Percentiles rank a stretch among this genome's conserved stretches.
Evolutionary conservation across 23 tunicate species (phyloP).

Genomic region (Phallusia fumigata): DNA sequence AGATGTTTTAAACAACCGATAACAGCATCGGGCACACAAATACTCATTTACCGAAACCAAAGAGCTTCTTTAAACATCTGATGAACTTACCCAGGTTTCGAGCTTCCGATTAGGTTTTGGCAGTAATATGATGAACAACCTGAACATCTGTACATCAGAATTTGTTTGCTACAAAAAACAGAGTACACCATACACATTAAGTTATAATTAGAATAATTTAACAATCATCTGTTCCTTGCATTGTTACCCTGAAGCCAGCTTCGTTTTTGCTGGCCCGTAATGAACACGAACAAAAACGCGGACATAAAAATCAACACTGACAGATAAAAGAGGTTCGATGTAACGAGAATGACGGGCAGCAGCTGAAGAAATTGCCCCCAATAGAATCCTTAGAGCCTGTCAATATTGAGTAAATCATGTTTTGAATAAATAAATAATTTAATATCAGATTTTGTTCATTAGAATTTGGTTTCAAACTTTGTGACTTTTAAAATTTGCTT

Average conservation of each 20-base stretch:
- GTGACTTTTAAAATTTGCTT: too few species aligned
- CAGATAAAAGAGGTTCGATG: constrained; percentile 81
- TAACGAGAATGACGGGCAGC: constrained; percentile 86
- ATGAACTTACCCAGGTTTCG: not conserved
- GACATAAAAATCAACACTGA: constrained; percentile 89
- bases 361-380: constrained; percentile 60
- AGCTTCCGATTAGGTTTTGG: constrained; percentile 26
- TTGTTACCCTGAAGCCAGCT: constrained; percentile 51
- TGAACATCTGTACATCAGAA: constrained; percentile 54
- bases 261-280: constrained; percentile 61
- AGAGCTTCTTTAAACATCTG: not conserved
- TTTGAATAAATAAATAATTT: too few species aligned
- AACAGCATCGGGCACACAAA: too few species aligned
- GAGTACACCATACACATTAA: not conserved
- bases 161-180: constrained; percentile 66
- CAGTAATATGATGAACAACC: constrained; percentile 63
- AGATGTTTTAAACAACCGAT: too few species aligned
- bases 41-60: too few species aligned
- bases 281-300: constrained; percentile 88
- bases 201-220: not conserved
- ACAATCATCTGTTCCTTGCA: not conserved
- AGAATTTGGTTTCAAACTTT: too few species aligned
- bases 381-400: constrained; percentile 86
- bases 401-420: too few species aligned
- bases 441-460: too few species aligned